Evolutionary conservation across 2,888 invertebrate species (phyloP).

Genomic region (Molorchus minor): DNA sequence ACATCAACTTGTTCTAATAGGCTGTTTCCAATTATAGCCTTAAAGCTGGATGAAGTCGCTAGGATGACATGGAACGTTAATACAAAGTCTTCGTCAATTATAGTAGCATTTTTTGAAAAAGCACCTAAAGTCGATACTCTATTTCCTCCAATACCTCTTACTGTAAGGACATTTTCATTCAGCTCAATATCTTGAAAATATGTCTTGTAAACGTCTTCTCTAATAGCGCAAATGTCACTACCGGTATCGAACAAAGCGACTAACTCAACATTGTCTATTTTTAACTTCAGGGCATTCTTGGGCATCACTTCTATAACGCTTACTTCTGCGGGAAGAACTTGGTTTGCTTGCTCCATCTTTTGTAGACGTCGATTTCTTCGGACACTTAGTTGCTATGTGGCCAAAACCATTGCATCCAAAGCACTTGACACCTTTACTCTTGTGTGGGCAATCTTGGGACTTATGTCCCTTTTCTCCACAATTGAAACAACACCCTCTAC

Average conservation of each 20-base stretch:
- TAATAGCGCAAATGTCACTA: slow-evolving; percentile 26
- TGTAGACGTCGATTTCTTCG: neutral
- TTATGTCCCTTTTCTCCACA: slow-evolving; percentile 1
- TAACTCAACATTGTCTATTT: neutral
- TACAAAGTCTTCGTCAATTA: slow-evolving; percentile 30
- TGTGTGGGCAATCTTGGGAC: neutral
- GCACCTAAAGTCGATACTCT: slow-evolving; percentile 32
- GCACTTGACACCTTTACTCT: slow-evolving; percentile 1
- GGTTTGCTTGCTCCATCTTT: neutral
- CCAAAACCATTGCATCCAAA: slow-evolving; percentile 3
- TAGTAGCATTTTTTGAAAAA: slow-evolving; percentile 23
- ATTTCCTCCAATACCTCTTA: slow-evolving; percentile 31
- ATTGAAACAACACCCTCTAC: neutral
- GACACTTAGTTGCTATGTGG: slow-evolving; percentile 3
- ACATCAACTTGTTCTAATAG: slow-evolving; percentile 32
- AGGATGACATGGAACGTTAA: slow-evolving; percentile 35
- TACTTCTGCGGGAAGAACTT: neutral
- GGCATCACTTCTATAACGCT: neutral
- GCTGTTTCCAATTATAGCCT: slow-evolving; percentile 33
- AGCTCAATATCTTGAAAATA: slow-evolving; percentile 21
- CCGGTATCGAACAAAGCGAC: slow-evolving; percentile 34
- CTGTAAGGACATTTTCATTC: slow-evolving; percentile 14
- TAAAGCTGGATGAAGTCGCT: slow-evolving; percentile 17
- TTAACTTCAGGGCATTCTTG: slow-evolving; percentile 13
- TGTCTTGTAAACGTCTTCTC: slow-evolving; percentile 23